Evolutionary conservation across 2,113 vertebrate genomes (phyloP), one percentile per base, ranked within the genome.

Genomic region (Clupea harengus): DNA sequence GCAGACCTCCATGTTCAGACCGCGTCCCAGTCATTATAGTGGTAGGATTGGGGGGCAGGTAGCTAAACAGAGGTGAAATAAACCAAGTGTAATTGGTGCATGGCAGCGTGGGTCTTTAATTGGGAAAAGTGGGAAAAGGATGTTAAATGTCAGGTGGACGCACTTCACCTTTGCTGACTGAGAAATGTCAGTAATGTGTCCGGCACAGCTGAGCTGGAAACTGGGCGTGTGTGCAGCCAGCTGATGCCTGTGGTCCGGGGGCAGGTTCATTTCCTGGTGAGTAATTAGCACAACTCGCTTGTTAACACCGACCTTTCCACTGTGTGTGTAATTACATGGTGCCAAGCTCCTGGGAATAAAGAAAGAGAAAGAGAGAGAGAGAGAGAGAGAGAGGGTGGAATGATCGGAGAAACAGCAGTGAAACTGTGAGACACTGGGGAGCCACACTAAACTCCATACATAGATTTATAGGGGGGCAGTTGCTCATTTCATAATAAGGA

Each of bases 241-340:
- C 20, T 60, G 54, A 20, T 32, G 72, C 28, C 10, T 64, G 89
- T 52, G 45, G 86, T 86, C 86, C 47, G 39, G 78, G 85, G 85
- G 86, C 54, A 82, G 90, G 90, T 92, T 90, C 44, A 89, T 92
- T 91, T 92, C 86, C 82, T 84, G 60, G 85, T 28, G 78, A 88
- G 88, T 89, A 93, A 93, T 93, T 89, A 83, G 84, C 11, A 22
- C 89, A 88, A 89, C 81, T 81, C 87, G 90, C 92, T 92, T 90
- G 90, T 93, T 93, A 94, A 92, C 91, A 89, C 22, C 47, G 89
- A 92, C 92, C 92, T 94, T 92, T 90, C 87, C 78, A 86, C 85
- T 90, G 60, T 64, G 86, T 84, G 89, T 83, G 82, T 85, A 92
- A 94, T 93, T 93, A 93, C 84, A 89, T 91, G 90, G 91, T 91